Base-by-base conservation (phyloP, 2,888 invertebrate genomes). In the Adelphocoris suturalis region DNA sequence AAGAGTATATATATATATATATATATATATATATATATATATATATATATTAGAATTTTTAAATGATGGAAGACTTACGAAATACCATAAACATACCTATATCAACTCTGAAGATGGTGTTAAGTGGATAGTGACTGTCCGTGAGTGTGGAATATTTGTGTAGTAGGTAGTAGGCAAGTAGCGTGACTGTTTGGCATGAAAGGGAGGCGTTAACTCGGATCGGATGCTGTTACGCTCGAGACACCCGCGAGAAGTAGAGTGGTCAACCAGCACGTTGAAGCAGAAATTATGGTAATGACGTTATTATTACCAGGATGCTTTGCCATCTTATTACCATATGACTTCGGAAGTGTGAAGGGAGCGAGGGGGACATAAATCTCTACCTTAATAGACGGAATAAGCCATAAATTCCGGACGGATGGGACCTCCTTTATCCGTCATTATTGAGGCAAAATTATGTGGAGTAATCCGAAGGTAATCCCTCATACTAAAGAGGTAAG, bases 241-340 rank as follows among this genome's bases (percentile, higher is more conserved):
- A 23, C 11, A 68, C 68, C 68, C 9, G 37, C 37, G 68, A 68
- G 68, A 68, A 68, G 78, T 78, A 47, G 68, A 75, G 46, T 86
- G 86, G 52, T 86, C 46, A 86, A 86, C 46, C 68, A 75, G 27
- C 68, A 46, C 16, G 76, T 0, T 27, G 82, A 19, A 52, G 86
- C 76, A 76, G 86, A 86, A 86, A 86, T 86, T 86, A 86, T 76
- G 76, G 28, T 76, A 86, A 86, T 86, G 75, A 57, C 55, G 23
- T 28, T 85, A 57, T 55, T 85, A 85, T 85, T 85, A 86, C n/a
- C 86, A 75, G 47, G 46, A 37, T 14, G 16, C 75, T 68, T 16
- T 47, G 57, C 52, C 55, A 76, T 48, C 75, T 37, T 47, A 86
- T 86, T 86, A 86, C 86, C 86, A 86, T 86, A 86, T 47, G 86